These are phyloP conservation scores for Manduca sexta DNA, from an alignment of 1,140 invertebrate species.

Conservation along the genomic window DNA sequence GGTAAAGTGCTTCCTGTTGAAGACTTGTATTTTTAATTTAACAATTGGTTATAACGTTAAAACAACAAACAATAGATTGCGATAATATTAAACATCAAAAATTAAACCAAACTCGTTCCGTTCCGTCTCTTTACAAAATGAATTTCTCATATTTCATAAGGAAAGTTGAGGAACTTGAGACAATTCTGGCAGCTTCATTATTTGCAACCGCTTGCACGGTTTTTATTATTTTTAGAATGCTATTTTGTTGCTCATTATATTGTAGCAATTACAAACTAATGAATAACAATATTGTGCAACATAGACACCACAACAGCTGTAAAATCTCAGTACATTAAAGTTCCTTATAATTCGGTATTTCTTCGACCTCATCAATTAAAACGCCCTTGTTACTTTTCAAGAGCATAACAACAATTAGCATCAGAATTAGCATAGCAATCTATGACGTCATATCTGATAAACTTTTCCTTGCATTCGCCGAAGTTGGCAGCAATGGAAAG, in stretches of 20 bases:
- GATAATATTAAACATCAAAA: not conserved
- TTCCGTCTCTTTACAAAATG: slow-evolving; percentile 4
- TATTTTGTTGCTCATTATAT: not conserved
- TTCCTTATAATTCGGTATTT: not conserved
- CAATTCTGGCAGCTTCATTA: slow-evolving; percentile 33
- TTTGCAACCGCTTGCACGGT: slow-evolving; percentile 36
- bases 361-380: not conserved
- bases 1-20: no score
- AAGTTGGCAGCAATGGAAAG: slow-evolving; percentile 23
- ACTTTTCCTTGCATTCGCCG: slow-evolving; percentile 1
- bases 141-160: slow-evolving; percentile 8
- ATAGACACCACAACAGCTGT: no score
- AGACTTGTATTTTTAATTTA: no score
- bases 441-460: not conserved
- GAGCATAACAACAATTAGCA: no score
- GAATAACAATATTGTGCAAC: no score
- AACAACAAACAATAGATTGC: no score
- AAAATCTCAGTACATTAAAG: no score
- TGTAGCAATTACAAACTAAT: no score
- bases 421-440: no score
- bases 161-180: slow-evolving; percentile 22
- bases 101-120: slow-evolving; percentile 1
- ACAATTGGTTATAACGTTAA: no score
- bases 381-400: not conserved
- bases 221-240: slow-evolving; percentile 9